Base-by-base conservation (phyloP, 30 jellyfish, hydroid and myxozoan species). In the Chironex yamaguchii region DNA sequence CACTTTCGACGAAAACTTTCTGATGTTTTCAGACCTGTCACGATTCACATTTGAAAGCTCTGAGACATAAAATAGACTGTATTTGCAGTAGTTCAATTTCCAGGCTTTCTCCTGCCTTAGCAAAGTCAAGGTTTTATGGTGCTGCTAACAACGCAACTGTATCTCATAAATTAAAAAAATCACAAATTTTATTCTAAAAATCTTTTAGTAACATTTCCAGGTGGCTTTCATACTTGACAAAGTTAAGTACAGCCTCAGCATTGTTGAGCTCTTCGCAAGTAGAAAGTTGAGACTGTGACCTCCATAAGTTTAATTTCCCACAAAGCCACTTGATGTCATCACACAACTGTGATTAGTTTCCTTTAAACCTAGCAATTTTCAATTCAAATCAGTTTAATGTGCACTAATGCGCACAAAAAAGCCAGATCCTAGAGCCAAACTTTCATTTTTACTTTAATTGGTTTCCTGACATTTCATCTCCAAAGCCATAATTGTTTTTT, bases 401-500 rank as follows among this genome's bases (percentile, higher is more conserved):
- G 82, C 82, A 66, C 62, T 66, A 11, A 68, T 51, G 42, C 34
- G 63, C 82, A 68, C 82, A 17, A 62, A 3, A 24, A 68, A 68
- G 22, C 63, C 62, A 17, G 34, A 24, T 32, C 6, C 82, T 34
- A 32, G 24, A 20, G 34, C 26, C 82, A 54, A 68, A 33, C 2
- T 6, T 34, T 68, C 42, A 68, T 68, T 26, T 68, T 48, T 17
- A 28, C 29, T 32, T 30, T 68, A 54, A 27, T 48, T 34, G 74
- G 42, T 51, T 54, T 34, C 62, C 4, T 24, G 76, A 29, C 82
- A 54, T 27, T 68, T 68, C 82, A 4, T 34, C 34, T 27, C 74
- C 34, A 48, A 68, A 51, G 34, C 1, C 14, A 22, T 62, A 14
- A 27, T 48, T 2, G 34, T 68, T 51, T 29, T 48, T 48, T 68